These are phyloP conservation scores for Mormyrops attenuatus DNA, from an alignment of 2,797 vertebrate species.

Conservation along the genomic window DNA sequence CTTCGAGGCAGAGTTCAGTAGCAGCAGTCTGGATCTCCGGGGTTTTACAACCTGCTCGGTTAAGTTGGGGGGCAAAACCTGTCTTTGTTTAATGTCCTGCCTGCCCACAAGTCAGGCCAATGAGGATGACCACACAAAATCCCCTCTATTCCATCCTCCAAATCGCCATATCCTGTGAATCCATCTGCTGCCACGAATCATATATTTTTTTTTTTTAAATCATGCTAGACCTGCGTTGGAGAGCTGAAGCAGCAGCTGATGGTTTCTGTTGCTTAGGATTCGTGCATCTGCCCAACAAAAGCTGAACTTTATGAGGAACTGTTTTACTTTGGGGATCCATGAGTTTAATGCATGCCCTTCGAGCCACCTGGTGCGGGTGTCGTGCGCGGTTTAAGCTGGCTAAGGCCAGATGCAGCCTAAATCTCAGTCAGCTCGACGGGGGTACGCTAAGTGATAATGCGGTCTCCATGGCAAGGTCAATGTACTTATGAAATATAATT, in stretches of 20 bases:
- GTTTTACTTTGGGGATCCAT: not conserved
- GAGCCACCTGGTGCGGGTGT: not conserved
- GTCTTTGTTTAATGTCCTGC: not conserved
- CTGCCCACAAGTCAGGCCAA: not conserved
- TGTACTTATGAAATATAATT: not conserved
- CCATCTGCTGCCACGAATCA: not conserved
- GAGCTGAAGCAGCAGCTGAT: not conserved
- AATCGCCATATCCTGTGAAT: not conserved
- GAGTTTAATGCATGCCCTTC: not conserved
- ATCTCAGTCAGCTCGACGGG: not conserved
- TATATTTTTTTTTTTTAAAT: not conserved
- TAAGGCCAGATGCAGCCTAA: not conserved
- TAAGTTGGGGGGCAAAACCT: not conserved
- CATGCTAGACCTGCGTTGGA: not conserved
- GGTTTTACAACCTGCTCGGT: not conserved
- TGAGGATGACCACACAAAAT: not conserved
- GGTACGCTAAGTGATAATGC: not conserved
- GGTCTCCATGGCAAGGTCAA: not conserved
- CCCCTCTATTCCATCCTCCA: not conserved
- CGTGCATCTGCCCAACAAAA: not conserved
- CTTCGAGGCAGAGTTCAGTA: not conserved
- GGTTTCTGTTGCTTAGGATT: not conserved
- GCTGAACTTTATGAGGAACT: not conserved
- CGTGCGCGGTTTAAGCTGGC: not conserved
- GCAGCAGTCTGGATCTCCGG: not conserved